A percentile compares a stretch with the other conserved stretches of the same genome.
Evolutionary conservation across 92 coral and sea anemone species (phyloP).

Genomic region (Siderastrea radians): DNA sequence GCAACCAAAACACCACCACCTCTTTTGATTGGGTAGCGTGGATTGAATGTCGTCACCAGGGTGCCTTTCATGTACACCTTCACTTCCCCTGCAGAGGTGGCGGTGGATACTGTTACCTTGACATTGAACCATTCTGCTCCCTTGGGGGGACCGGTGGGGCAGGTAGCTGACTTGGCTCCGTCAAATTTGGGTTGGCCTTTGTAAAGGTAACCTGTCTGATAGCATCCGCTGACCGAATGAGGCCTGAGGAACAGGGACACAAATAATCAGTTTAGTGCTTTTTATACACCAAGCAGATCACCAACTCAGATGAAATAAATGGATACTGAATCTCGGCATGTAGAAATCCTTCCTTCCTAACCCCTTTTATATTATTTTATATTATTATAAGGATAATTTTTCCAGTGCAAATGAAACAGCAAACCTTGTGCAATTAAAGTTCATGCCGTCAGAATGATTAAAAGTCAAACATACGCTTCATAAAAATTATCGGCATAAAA

Average conservation of each 20-base stretch:
- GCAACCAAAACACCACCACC: slow-evolving; percentile 83
- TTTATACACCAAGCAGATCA: neutral
- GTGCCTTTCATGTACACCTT: slow-evolving; percentile 42
- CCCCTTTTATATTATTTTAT: too few species aligned
- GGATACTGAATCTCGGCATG: too few species aligned
- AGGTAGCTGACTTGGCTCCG: slow-evolving; percentile 21
- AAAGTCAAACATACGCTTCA: too few species aligned
- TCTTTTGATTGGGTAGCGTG: slow-evolving; percentile 57
- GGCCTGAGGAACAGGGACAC: slow-evolving; percentile 45
- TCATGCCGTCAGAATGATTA: too few species aligned
- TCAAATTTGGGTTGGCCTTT: slow-evolving; percentile 63
- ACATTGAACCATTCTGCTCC: slow-evolving; percentile 71
- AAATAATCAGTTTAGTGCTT: neutral
- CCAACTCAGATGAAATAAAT: too few species aligned
- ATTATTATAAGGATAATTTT: too few species aligned
- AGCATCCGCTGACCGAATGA: slow-evolving; percentile 60
- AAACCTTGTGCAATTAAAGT: too few species aligned
- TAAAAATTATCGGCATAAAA: too few species aligned
- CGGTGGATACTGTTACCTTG: slow-evolving; percentile 39
- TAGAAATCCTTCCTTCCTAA: too few species aligned
- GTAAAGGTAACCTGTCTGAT: slow-evolving; percentile 70
- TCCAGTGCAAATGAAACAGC: too few species aligned
- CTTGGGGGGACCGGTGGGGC: slow-evolving; percentile 70
- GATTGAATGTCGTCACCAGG: slow-evolving; percentile 45
- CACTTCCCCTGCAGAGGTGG: slow-evolving; percentile 34